Percentiles rank a stretch among this genome's conserved stretches.
Conservation (phyloP, 2,797 vertebrate species). For the Oophaga sylvatica region DNA sequence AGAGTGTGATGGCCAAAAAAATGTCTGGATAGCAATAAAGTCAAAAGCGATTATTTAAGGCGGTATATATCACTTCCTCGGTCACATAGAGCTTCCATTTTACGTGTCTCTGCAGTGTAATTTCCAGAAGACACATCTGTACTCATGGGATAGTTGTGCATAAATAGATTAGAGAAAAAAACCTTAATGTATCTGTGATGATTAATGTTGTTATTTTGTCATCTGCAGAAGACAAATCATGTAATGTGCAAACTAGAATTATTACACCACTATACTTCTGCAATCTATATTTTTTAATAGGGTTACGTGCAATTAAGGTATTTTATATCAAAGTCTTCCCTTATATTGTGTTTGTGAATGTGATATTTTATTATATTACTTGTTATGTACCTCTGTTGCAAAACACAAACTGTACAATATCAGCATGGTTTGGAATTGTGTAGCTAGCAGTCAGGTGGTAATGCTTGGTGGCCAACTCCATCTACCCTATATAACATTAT, state of each 20-base stretch:
- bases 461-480: background rate
- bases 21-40: background rate
- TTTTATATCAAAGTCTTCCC: background rate
- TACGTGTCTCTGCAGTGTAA: background rate
- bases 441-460: background rate
- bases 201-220: slow-evolving; percentile 23
- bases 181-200: background rate
- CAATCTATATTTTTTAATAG: background rate
- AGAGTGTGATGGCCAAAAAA: background rate
- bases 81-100: background rate
- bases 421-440: background rate
- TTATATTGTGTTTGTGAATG: background rate
- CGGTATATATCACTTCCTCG: background rate
- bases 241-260: background rate
- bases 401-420: too few relatives aligned
- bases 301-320: background rate
- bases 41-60: slow-evolving; percentile 31
- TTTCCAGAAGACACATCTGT: background rate
- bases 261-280: background rate
- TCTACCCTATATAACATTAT: too few relatives aligned
- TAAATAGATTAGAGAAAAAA: slow-evolving; percentile 7
- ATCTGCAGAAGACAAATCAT: background rate
- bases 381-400: too few relatives aligned
- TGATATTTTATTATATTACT: background rate
- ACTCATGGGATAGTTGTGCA: slow-evolving; percentile 1